Percentiles rank a stretch among this genome's conserved stretches.
These are phyloP conservation scores for Balaenoptera acutorostrata DNA, from an alignment of 2,113 vertebrate genomes.

Conservation along the genomic window DNA sequence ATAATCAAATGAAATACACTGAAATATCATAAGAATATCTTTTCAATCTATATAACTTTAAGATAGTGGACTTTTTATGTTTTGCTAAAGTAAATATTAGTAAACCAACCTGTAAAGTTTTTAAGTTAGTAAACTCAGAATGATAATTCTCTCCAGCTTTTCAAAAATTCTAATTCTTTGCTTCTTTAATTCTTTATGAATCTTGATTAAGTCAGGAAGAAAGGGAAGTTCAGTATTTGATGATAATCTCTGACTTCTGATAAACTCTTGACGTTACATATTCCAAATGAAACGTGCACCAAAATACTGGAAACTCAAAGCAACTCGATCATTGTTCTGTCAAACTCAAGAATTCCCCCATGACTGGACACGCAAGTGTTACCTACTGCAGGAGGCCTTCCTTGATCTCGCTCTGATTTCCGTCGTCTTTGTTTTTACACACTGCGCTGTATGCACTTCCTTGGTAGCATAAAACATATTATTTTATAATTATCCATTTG, in stretches of 20 bases:
- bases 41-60: background rate
- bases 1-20: background rate
- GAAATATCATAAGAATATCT: background rate
- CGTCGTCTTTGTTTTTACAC: background rate
- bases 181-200: background rate
- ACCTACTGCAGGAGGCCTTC: background rate
- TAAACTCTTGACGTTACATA: background rate
- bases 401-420: background rate
- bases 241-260: background rate
- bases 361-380: background rate
- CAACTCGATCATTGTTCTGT: background rate
- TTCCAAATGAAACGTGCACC: background rate
- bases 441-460: background rate
- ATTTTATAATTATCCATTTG: background rate
- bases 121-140: background rate
- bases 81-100: slow-evolving; percentile 2
- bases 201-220: background rate
- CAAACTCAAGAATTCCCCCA: background rate
- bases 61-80: background rate
- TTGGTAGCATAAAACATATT: background rate
- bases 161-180: background rate
- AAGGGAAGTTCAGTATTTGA: background rate
- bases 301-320: background rate
- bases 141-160: background rate
- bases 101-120: background rate